Base-by-base conservation (phyloP, 2,797 vertebrate species). In the Cynodonichthys magdalenae region DNA sequence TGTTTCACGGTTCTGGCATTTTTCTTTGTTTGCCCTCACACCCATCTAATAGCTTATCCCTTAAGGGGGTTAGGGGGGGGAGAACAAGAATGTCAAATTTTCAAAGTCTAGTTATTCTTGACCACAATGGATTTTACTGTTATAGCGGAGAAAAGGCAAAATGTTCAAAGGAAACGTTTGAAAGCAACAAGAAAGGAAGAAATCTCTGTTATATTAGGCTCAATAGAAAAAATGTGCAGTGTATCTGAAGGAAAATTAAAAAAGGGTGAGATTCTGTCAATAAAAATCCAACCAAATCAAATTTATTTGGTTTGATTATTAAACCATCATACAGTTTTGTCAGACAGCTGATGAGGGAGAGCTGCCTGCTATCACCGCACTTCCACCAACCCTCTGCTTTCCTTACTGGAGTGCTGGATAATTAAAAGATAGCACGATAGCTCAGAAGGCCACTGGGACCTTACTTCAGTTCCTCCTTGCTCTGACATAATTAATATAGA, bases 371-470 rank as follows among this genome's bases (percentile, higher is more conserved):
- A 82, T 86, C 84, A 71, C 68, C 29, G 19, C 65, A 69, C 60
- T 70, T 80, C 74, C 65, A 67, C 67, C 46, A 59, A 55, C 65
- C 66, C 68, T 74, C 59, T 53, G 51, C 77, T 80, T 76, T 79
- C 72, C 74, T 78, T 71, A 65, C 76, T 80, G 80, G 77, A 88
- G 81, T 71, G 66, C 53, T 39, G 76, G 84, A 87, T 91, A 89
- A 90, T 90, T 90, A 89, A 87, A 89, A 89, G 90, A 91, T 88
- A 61, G 77, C 59, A 42, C 31, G 85, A 90, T 89, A 86, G 63
- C 73, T 18, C 3, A 6, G 52, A 71, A 64, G 61, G 49, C 74
- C 74, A 59, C 64, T 52, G 71, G 70, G 78, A 83, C 87, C 80
- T 77, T 75, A 65, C 87, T 79, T 70, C 69, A 62, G 53, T 65